These are phyloP conservation scores for Synergus umbraculus DNA, from an alignment of 2,888 invertebrate species.

Conservation along the genomic window DNA sequence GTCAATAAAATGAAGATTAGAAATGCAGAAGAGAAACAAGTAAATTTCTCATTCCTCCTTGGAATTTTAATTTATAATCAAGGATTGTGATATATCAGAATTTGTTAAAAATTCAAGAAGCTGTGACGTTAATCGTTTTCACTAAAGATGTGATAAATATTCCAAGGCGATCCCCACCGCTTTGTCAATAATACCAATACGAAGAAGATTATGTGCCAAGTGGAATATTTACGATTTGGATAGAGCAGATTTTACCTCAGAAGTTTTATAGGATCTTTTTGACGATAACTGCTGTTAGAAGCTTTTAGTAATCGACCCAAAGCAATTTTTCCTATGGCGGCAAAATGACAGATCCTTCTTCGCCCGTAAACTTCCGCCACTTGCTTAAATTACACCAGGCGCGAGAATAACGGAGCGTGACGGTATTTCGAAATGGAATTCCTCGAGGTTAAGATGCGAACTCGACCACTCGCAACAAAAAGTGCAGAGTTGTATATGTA, in stretches of 20 bases:
- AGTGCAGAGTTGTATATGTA: not conserved
- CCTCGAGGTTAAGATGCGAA: slow-evolving; percentile 56
- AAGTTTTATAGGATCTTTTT: slow-evolving; percentile 36
- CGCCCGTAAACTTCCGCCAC: slow-evolving; percentile 31
- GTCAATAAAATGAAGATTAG: not conserved
- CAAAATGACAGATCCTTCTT: slow-evolving; percentile 29
- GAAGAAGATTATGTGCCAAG: slow-evolving; percentile 28
- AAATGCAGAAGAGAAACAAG: not conserved
- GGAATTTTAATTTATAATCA: not conserved
- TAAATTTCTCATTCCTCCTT: not conserved
- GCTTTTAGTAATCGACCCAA: slow-evolving; percentile 33
- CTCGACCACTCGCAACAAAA: slow-evolving; percentile 43
- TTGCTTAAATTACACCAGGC: slow-evolving; percentile 47
- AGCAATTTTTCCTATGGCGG: slow-evolving; percentile 33
- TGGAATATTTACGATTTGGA: slow-evolving; percentile 25
- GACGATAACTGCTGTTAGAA: slow-evolving; percentile 33
- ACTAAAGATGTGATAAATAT: slow-evolving; percentile 33
- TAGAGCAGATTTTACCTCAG: slow-evolving; percentile 9
- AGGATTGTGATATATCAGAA: not conserved
- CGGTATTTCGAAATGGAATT: slow-evolving; percentile 59
- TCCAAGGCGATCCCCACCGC: not conserved
- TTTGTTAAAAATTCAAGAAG: slow-evolving; percentile 37
- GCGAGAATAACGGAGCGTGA: slow-evolving; percentile 51
- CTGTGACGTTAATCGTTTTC: slow-evolving; percentile 27
- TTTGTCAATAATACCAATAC: slow-evolving; percentile 37